These are phyloP conservation scores for Limnothrissa miodon DNA, from an alignment of 2,113 vertebrate genomes.

Conservation along the genomic window DNA sequence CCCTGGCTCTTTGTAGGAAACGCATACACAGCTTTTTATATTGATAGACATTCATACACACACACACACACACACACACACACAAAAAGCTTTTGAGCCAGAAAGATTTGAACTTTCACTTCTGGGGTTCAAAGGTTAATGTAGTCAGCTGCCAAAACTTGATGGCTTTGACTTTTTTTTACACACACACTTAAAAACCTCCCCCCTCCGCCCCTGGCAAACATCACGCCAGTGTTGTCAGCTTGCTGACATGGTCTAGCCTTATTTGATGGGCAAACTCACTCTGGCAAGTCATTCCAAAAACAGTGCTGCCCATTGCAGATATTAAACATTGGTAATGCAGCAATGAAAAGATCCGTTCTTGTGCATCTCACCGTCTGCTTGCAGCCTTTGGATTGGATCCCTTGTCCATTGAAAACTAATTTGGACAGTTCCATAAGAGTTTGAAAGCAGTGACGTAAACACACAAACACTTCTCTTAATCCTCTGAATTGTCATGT, in stretches of 20 bases:
- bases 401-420: too few species aligned
- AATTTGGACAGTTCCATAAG: too few species aligned
- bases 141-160: constrained; percentile 4
- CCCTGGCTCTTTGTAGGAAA: neutral
- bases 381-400: too few species aligned
- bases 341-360: neutral
- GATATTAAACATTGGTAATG: too few species aligned
- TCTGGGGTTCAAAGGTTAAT: neutral
- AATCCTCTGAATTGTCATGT: too few species aligned
- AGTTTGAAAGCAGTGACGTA: too few species aligned
- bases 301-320: neutral
- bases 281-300: neutral
- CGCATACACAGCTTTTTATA: neutral
- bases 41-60: neutral
- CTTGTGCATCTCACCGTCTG: too few species aligned
- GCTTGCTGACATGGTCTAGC: neutral
- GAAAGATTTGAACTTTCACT: neutral
- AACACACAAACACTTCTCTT: too few species aligned
- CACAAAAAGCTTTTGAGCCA: neutral
- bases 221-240: neutral
- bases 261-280: neutral
- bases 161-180: neutral
- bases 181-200: neutral
- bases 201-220: neutral
- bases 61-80: neutral